Conservation (phyloP, 2,113 vertebrate species). For the Casuarius casuarius region DNA sequence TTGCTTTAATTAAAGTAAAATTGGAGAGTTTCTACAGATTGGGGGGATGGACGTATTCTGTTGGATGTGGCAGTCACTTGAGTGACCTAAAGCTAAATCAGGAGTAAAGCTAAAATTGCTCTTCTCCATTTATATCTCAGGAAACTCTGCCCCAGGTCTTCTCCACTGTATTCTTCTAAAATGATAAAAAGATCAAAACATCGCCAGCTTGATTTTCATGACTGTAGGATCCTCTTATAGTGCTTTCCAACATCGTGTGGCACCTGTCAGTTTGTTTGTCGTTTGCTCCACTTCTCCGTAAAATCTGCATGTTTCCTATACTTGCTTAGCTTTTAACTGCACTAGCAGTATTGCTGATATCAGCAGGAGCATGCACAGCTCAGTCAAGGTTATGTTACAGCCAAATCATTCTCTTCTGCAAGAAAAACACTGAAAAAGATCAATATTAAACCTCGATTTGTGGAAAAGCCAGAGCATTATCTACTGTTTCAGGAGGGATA, state of each 20-base stretch:
- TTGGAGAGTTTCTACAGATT: neutral
- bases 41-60: neutral
- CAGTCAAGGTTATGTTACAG: constrained; percentile 38
- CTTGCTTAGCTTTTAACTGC: neutral
- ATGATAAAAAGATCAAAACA: neutral
- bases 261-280: neutral
- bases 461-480: constrained; percentile 30
- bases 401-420: neutral
- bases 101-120: neutral
- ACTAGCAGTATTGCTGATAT: neutral
- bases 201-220: neutral
- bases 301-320: neutral
- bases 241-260: neutral
- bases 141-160: neutral
- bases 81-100: neutral
- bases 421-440: constrained; percentile 19
- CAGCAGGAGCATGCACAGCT: neutral
- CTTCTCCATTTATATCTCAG: neutral
- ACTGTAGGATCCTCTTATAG: neutral
- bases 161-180: neutral
- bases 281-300: neutral
- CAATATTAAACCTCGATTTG: constrained; percentile 22
- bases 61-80: neutral
- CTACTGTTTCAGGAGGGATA: constrained; percentile 30
- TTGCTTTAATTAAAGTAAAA: neutral